These are phyloP conservation scores for Oryzias celebensis DNA, from an alignment of 2,113 vertebrate genomes.

Conservation along the genomic window DNA sequence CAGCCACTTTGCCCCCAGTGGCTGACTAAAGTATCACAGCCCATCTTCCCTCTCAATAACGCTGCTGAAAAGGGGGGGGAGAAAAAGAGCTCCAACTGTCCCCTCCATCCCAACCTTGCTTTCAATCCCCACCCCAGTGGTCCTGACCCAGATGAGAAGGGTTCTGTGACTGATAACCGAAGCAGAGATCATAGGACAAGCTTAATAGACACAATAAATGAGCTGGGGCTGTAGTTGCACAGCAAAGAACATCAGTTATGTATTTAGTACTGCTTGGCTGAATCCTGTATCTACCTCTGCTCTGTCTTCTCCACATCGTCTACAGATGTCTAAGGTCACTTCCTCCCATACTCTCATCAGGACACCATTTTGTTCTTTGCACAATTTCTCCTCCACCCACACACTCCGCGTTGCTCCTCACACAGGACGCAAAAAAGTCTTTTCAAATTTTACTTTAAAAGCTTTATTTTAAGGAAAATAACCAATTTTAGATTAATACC, in stretches of 20 bases:
- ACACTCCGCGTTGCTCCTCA: slow-evolving; percentile 9
- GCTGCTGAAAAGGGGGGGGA: no score
- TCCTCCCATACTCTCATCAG: slow-evolving; percentile 40
- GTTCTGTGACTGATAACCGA: slow-evolving; percentile 75
- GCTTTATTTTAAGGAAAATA: slow-evolving; percentile 23
- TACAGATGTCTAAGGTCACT: slow-evolving; percentile 50
- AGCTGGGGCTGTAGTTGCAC: slow-evolving; percentile 57
- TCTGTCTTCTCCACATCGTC: slow-evolving; percentile 10
- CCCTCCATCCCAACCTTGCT: no score
- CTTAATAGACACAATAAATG: slow-evolving; percentile 79
- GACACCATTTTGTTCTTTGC: slow-evolving; percentile 51
- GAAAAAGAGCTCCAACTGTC: no score
- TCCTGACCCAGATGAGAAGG: slow-evolving; percentile 77
- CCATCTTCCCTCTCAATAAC: no score
- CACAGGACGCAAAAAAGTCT: slow-evolving; percentile 48
- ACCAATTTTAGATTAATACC: slow-evolving; percentile 45
- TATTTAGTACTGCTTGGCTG: slow-evolving; percentile 67
- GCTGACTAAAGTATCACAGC: no score
- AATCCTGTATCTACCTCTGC: slow-evolving; percentile 38
- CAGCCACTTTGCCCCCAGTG: no score
- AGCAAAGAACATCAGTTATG: slow-evolving; percentile 70
- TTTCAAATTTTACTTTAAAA: slow-evolving; percentile 53
- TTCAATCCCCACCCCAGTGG: slow-evolving; percentile 44
- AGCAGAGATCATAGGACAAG: slow-evolving; percentile 66
- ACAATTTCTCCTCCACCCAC: slow-evolving; percentile 26